Conservation (phyloP, 2,113 vertebrate species). For the Agapornis roseicollis region DNA sequence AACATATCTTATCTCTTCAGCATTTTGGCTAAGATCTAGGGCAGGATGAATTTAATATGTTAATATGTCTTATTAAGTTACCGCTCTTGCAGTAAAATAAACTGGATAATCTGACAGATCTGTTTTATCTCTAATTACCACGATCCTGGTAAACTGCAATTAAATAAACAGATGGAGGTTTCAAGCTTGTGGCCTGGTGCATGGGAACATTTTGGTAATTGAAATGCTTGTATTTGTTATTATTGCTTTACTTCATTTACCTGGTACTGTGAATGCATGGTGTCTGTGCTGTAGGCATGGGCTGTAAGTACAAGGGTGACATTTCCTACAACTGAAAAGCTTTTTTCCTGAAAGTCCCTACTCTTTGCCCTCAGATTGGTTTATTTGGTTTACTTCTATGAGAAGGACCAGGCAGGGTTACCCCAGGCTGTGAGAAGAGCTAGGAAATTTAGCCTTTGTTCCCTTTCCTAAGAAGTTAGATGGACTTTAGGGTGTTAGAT, state of each 20-base stretch:
- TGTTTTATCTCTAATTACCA: slow-evolving; percentile 69
- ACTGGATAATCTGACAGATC: slow-evolving; percentile 63
- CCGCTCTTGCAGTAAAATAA: slow-evolving; percentile 50
- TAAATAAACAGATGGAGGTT: slow-evolving; percentile 62
- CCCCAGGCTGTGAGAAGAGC: neutral
- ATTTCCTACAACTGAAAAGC: neutral
- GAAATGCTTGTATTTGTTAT: slow-evolving; percentile 5
- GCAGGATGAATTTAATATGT: slow-evolving; percentile 62
- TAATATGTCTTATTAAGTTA: slow-evolving; percentile 62
- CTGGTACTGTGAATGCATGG: neutral
- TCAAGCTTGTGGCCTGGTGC: slow-evolving; percentile 16
- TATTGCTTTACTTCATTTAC: neutral
- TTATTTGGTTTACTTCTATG: neutral
- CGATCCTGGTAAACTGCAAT: slow-evolving; percentile 58
- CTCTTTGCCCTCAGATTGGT: neutral
- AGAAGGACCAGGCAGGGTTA: neutral
- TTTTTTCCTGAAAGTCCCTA: neutral
- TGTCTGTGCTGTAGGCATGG: neutral
- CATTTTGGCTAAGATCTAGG: slow-evolving; percentile 57
- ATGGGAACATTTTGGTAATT: slow-evolving; percentile 3
- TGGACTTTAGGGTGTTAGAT: neutral
- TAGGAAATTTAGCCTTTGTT: neutral
- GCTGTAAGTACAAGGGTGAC: neutral
- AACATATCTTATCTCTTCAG: slow-evolving; percentile 10
- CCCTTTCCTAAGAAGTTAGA: neutral